Conservation (phyloP, 2,888 invertebrate species). For the Tenthredo distinguenda region DNA sequence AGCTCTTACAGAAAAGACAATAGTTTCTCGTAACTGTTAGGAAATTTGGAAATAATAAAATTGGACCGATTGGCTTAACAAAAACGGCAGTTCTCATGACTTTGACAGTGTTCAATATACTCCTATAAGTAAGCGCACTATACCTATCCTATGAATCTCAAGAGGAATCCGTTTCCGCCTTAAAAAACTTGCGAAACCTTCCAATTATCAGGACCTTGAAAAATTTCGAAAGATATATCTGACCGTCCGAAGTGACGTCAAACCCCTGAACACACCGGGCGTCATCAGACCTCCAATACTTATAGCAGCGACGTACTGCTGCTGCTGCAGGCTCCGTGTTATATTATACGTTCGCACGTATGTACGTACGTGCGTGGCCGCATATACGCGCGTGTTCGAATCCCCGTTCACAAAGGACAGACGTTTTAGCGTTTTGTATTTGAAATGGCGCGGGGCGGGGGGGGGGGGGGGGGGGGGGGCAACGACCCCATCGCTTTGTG, state of each 20-base stretch:
- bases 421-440: conserved; percentile 34
- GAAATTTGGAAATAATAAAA: too few relatives aligned
- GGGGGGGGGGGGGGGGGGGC: neutral
- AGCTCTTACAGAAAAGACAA: too few relatives aligned
- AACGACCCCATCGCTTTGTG: conserved; percentile 34
- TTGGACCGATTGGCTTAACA: too few relatives aligned
- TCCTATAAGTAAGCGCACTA: too few relatives aligned
- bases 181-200: too few relatives aligned
- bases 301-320: neutral
- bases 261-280: neutral
- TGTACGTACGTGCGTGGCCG: neutral
- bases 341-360: neutral
- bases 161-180: too few relatives aligned
- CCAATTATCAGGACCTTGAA: too few relatives aligned
- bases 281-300: neutral
- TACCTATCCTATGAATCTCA: too few relatives aligned
- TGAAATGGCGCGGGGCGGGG: neutral
- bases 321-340: neutral
- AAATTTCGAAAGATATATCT: too few relatives aligned
- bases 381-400: neutral
- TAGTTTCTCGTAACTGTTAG: too few relatives aligned
- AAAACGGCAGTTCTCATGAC: too few relatives aligned
- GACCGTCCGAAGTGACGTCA: neutral
- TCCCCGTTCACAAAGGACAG: conserved; percentile 8
- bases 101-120: too few relatives aligned